phyloP scores from a whole-genome alignment of 2,888 invertebrate species.

The Pristionchus arcanus region DNA sequence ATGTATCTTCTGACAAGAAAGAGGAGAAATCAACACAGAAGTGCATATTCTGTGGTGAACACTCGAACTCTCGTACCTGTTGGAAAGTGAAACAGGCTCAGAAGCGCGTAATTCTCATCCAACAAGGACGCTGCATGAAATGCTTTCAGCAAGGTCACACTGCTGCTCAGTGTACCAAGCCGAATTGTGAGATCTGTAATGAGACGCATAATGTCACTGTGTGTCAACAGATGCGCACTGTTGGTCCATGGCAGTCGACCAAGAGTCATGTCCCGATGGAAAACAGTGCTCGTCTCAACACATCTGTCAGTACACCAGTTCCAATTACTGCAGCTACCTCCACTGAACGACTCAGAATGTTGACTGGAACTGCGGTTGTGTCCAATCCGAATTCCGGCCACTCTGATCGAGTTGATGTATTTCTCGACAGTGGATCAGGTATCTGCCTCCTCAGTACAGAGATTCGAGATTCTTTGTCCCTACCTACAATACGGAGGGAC shows the following conservation, averaged over 20 bases:
- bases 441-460: too few species aligned
- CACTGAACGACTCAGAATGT: too few species aligned
- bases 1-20: neutral
- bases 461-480: too few species aligned
- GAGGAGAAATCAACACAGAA: neutral
- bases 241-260: neutral
- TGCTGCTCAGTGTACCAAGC: neutral
- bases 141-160: slow-evolving; percentile 1
- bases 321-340: too few species aligned
- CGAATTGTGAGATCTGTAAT: neutral
- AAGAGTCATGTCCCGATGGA: too few species aligned
- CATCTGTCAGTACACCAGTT: too few species aligned
- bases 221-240: neutral
- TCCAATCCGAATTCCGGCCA: too few species aligned
- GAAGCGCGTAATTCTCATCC: neutral
- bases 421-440: too few species aligned
- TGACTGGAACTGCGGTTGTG: too few species aligned
- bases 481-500: too few species aligned
- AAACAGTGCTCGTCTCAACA: too few species aligned
- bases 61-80: neutral
- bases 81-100: neutral
- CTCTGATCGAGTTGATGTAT: too few species aligned
- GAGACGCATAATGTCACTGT: neutral
- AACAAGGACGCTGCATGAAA: neutral
- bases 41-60: neutral